These are phyloP conservation scores for Disparrhopalites patrizii DNA, from an alignment of 2,888 invertebrate species.

Conservation along the genomic window DNA sequence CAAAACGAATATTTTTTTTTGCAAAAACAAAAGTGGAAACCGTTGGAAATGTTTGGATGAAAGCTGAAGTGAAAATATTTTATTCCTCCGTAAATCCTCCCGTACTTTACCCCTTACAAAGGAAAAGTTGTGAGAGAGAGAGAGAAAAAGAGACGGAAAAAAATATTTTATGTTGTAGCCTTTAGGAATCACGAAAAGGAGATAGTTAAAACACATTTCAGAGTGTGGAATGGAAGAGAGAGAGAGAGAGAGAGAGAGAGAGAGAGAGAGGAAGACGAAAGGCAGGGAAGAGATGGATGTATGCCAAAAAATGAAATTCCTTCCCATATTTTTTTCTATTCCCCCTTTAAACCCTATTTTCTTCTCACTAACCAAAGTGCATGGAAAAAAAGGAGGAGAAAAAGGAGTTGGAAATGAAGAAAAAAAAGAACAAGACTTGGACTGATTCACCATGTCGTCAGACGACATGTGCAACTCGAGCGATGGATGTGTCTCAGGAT, in stretches of 20 bases:
- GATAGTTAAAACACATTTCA: background rate
- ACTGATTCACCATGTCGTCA: slow-evolving; percentile 36
- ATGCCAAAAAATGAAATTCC: slow-evolving; percentile 40
- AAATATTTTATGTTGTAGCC: background rate
- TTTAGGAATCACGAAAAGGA: background rate
- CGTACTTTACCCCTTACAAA: too few relatives aligned
- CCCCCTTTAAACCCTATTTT: slow-evolving; percentile 29
- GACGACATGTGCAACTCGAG: slow-evolving; percentile 35
- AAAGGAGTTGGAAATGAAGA: background rate
- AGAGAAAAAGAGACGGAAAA: background rate
- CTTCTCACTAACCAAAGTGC: background rate
- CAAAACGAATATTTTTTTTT: too few relatives aligned
- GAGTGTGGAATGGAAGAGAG: background rate
- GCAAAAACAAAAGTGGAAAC: too few relatives aligned
- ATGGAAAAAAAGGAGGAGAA: background rate
- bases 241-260: background rate
- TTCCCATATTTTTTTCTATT: slow-evolving; percentile 34
- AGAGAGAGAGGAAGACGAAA: slow-evolving; percentile 5
- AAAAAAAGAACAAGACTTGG: slow-evolving; percentile 20
- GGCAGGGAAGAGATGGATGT: slow-evolving; percentile 28
- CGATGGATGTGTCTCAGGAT: slow-evolving; percentile 21
- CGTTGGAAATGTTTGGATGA: too few relatives aligned
- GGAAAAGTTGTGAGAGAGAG: background rate
- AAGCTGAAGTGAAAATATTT: too few relatives aligned
- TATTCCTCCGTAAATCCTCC: too few relatives aligned